These are phyloP conservation scores for Euphonia xanthogaster DNA, from an alignment of 2,797 vertebrate genomes.

Conservation along the genomic window DNA sequence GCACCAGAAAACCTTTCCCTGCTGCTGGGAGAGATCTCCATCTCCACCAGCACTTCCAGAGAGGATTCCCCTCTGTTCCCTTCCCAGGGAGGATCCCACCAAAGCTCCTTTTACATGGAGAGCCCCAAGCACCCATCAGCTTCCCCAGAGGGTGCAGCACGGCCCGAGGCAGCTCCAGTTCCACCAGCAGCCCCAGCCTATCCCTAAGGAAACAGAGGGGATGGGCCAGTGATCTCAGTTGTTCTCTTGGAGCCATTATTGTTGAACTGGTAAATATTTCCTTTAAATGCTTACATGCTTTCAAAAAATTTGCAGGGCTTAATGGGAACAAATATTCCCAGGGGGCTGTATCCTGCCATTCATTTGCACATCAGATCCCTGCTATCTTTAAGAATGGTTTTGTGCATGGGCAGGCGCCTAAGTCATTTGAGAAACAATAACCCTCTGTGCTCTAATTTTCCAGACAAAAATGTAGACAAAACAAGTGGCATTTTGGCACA, in stretches of 20 bases:
- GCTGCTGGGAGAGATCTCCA: background rate
- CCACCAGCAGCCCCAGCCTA: background rate
- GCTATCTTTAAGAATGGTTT: slow-evolving; percentile 6
- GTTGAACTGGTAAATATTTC: slow-evolving; percentile 28
- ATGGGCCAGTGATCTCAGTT: background rate
- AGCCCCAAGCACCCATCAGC: background rate
- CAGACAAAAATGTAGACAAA: slow-evolving; percentile 17
- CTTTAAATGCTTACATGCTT: background rate
- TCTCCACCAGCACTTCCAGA: background rate
- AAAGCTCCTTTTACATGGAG: background rate
- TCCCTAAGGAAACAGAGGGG: background rate
- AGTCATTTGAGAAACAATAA: slow-evolving; percentile 8
- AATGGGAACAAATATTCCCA: slow-evolving; percentile 31
- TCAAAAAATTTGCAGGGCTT: background rate
- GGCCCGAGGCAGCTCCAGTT: background rate
- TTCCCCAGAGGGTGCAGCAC: background rate
- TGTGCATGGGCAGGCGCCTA: slow-evolving; percentile 1
- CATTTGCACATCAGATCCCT: slow-evolving; percentile 5
- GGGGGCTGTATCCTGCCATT: slow-evolving; percentile 28
- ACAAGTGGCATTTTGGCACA: slow-evolving; percentile 31
- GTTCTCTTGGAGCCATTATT: background rate
- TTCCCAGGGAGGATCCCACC: background rate
- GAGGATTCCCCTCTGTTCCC: background rate
- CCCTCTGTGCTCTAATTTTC: slow-evolving; percentile 18
- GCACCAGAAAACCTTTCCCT: background rate